These are phyloP conservation scores for Octopus sinensis DNA, from an alignment of 1,140 invertebrate species.

Conservation along the genomic window DNA sequence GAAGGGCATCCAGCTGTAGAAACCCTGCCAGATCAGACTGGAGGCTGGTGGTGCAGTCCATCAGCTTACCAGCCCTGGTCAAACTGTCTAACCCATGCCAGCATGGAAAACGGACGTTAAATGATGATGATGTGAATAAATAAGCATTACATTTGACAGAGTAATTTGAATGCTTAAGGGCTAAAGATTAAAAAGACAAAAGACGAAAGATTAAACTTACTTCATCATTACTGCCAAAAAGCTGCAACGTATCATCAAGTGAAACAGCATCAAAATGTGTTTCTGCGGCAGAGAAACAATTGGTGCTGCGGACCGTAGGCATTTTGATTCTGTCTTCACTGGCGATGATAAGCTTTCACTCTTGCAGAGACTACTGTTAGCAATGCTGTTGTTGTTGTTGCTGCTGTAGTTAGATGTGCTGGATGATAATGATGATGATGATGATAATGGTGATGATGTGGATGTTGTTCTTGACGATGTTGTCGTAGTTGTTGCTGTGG, in stretches of 20 bases:
- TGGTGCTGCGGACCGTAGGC: constrained; percentile 53
- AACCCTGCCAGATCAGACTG: too few relatives aligned
- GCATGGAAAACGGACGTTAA: too few relatives aligned
- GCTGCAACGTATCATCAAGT: constrained; percentile 40
- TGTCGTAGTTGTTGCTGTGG: background rate
- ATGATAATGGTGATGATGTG: background rate
- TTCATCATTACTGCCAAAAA: constrained; percentile 45
- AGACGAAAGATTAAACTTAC: constrained; percentile 27
- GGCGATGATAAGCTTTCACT: background rate
- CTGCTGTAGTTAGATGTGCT: too few relatives aligned
- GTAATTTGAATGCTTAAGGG: constrained; percentile 1
- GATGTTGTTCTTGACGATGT: background rate
- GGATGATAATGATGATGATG: too few relatives aligned
- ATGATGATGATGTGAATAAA: too few relatives aligned
- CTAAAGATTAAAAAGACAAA: constrained; percentile 18
- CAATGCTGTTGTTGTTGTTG: too few relatives aligned
- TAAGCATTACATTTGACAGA: too few relatives aligned
- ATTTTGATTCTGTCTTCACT: constrained; percentile 40
- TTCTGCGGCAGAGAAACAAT: constrained; percentile 56
- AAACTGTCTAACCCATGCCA: too few relatives aligned
- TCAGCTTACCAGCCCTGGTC: too few relatives aligned
- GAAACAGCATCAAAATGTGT: constrained; percentile 48
- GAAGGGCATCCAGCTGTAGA: too few relatives aligned
- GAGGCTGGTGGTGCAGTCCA: too few relatives aligned
- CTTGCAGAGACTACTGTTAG: too few relatives aligned